Base-by-base conservation (phyloP, 2,888 invertebrate species). In the Rhamnusium bicolor region DNA sequence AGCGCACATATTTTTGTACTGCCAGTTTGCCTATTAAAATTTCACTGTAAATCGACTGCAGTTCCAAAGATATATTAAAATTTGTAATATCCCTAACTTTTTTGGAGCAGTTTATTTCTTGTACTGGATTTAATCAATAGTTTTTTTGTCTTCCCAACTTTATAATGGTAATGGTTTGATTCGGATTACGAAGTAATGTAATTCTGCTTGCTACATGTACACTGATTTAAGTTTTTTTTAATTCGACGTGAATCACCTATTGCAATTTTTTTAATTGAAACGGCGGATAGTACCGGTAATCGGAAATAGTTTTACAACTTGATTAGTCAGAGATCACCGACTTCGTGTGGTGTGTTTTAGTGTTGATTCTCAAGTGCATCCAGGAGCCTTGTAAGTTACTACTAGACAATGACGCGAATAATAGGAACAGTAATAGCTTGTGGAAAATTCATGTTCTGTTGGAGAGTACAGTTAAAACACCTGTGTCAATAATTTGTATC, bases 391-490 rank as follows among this genome's bases (percentile, higher is more conserved):
- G 61, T 8, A 61, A 32, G 67, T 46, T 29, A 51, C 29, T 51
- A 56, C 67, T 46, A 54, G 56, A 67, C 67, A 67, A 47, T 21
- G 67, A 67, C 24, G 29, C 21, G 18, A 46, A 19, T 27, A 32
- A 16, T 16, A 24, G 10, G 46, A 65, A 51, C 29, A 32, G n/a
- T 47, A 47, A 47, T 40, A 29, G 49, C 21, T 67, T 32, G 54
- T 40, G 24, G 32, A 65, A 56, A 56, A 67, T 46, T 18, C 2
- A n/a, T 67, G 56, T 32, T 56, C 53, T 7, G 56, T 6, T 46
- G 29, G 46, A 53, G 53, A 56, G 65, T 65, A 65, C 65, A 65
- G 65, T 65, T 65, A 65, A 65, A 21, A 65, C 65, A 65, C 65
- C 65, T 65, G 65, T 65, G 65, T n/a, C n/a, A n/a, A n/a, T n/a